phyloP scores from a whole-genome alignment of 2,797 vertebrate species.

The Rhinatrema bivittatum region DNA sequence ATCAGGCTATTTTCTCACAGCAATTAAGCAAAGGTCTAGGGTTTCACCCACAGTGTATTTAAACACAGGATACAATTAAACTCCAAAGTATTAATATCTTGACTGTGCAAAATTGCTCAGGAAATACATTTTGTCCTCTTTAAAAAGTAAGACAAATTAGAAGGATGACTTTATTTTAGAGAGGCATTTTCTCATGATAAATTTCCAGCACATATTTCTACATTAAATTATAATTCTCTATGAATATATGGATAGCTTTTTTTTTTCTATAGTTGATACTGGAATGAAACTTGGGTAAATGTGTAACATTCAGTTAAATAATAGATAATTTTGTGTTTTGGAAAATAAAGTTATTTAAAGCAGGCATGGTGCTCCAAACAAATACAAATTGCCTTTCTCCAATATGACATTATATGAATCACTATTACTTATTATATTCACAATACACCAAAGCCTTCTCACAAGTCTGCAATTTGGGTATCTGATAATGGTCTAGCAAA shows the following conservation, averaged over 20 bases:
- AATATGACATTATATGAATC: no score
- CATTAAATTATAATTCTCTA: conserved; percentile 35
- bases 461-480: no score
- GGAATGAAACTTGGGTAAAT: no score
- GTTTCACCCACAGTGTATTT: conserved; percentile 74
- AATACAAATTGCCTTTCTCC: no score
- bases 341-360: no score
- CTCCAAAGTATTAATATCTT: conserved; percentile 72
- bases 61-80: conserved; percentile 80
- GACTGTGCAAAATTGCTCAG: conserved; percentile 68
- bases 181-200: conserved; percentile 36
- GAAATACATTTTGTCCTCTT: conserved; percentile 66
- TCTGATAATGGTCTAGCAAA: no score
- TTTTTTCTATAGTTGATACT: no score
- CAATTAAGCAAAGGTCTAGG: conserved; percentile 74
- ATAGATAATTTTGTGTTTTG: no score
- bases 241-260: background rate
- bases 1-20: conserved; percentile 75
- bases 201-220: conserved; percentile 31
- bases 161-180: conserved; percentile 45
- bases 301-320: no score
- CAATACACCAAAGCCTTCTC: no score
- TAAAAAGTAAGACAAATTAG: conserved; percentile 57
- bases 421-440: no score
- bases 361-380: no score